These are phyloP conservation scores for Hydrophis major DNA, from an alignment of 2,797 vertebrate genomes.

Conservation along the genomic window DNA sequence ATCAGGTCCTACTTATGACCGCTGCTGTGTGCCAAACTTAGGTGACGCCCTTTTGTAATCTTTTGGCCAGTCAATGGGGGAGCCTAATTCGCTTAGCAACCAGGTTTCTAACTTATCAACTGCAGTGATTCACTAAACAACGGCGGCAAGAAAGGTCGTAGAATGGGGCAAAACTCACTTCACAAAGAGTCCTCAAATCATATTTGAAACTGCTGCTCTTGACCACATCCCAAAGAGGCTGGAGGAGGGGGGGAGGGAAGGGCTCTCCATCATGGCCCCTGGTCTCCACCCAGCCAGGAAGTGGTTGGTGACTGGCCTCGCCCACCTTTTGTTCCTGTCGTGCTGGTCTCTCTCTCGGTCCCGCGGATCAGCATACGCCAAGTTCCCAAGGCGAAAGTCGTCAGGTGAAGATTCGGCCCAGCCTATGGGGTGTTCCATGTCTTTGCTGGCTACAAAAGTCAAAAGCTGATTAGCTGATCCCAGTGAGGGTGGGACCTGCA, in stretches of 20 bases:
- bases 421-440: slow-evolving; percentile 76
- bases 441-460: slow-evolving; percentile 74
- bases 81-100: too few species aligned
- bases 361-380: slow-evolving; percentile 80
- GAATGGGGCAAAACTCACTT: too few species aligned
- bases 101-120: too few species aligned
- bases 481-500: background rate
- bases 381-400: slow-evolving; percentile 84
- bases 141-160: too few species aligned
- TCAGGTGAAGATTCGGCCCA: slow-evolving; percentile 92
- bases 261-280: too few species aligned
- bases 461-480: background rate
- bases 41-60: too few species aligned
- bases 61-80: too few species aligned
- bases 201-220: background rate
- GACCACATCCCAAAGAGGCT: background rate
- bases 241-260: too few species aligned
- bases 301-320: accelerated
- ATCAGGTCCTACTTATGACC: too few species aligned
- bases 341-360: slow-evolving; percentile 93
- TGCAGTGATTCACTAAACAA: too few species aligned
- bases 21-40: too few species aligned
- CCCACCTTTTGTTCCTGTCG: slow-evolving; percentile 93
- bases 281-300: background rate
- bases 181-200: background rate